Conservation (phyloP, 2,113 vertebrate genomes). For the Archocentrus centrarchus region DNA sequence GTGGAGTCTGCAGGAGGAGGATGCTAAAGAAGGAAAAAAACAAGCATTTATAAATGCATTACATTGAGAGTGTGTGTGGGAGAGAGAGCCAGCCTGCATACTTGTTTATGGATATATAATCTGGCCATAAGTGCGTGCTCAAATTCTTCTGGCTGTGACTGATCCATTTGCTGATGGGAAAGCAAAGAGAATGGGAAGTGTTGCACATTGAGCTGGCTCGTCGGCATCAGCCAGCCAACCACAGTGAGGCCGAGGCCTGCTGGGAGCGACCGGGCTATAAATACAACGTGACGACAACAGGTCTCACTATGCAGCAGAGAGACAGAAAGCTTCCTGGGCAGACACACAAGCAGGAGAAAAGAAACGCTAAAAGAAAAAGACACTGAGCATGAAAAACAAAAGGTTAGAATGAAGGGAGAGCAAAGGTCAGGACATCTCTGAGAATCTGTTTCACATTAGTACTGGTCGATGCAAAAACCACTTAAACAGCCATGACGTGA, state of each 20-base stretch:
- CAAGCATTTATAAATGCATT: slow-evolving; percentile 2
- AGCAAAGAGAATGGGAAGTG: slow-evolving; percentile 41
- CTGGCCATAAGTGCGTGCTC: slow-evolving; percentile 14
- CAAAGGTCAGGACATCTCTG: slow-evolving; percentile 12
- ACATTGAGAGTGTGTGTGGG: neutral
- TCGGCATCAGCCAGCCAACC: slow-evolving; percentile 50
- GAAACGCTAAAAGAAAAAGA: slow-evolving; percentile 21
- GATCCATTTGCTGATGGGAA: slow-evolving; percentile 58
- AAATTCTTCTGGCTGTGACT: slow-evolving; percentile 46
- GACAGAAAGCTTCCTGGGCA: slow-evolving; percentile 12
- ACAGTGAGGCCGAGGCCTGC: slow-evolving; percentile 24
- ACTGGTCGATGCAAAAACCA: slow-evolving; percentile 25
- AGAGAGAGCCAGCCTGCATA: slow-evolving; percentile 10
- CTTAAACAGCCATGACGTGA: slow-evolving; percentile 8
- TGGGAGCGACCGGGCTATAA: slow-evolving; percentile 63
- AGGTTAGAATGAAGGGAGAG: neutral
- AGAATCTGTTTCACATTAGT: slow-evolving; percentile 36
- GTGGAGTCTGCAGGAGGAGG: neutral
- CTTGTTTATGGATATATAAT: slow-evolving; percentile 29
- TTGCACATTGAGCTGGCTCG: slow-evolving; percentile 35
- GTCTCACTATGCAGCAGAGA: slow-evolving; percentile 17
- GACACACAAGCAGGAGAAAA: neutral
- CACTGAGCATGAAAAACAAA: neutral
- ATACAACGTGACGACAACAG: slow-evolving; percentile 64
- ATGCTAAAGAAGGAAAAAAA: neutral